Base-by-base conservation (phyloP, 2,113 vertebrate genomes). In the Carlito syrichta region DNA sequence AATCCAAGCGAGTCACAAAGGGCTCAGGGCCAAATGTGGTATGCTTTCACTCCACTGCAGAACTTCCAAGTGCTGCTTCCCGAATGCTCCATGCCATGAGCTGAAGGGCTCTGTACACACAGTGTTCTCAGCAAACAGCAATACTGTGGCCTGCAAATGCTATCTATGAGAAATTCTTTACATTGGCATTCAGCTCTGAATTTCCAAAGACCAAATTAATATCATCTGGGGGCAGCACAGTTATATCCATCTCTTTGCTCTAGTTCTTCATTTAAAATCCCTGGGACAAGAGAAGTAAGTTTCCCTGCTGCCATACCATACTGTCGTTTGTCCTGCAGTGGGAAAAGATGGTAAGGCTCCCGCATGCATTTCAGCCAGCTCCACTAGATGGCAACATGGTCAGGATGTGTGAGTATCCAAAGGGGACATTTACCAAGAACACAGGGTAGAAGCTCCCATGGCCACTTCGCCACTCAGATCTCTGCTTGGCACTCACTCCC, bases 331-430 rank as follows among this genome's bases (percentile, higher is more conserved):
- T 38, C 56, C 10, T 58, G 32, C 56, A 74, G 5, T 30, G 50
- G 43, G 16, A 58, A 68, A 60, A 66, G 38, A 62, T 40, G 32
- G 35, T 23, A 43, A 84, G 2, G 6, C 25, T 25, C 8, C 84
- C 35, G 1, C 4, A 1, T 54, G 32, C 52, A 40, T 78, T 74
- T 68, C 50, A 4, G 32, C 17, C 16, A 32, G 8, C 54, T 96
- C 96, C 94, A 93, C 95, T 86, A 97, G 97, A 22, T 81, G 96
- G 96, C 95, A 73, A 60, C 83, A n/a, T 17, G 30, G 54, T 23
- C 40, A 74, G 95, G 93, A 35, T 0, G 20, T 25, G 38, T 32
- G 17, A 13, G 38, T 19, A 38, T 19, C 69, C 43, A 1, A 3
- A 20, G 23, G 50, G 5, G 81, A 95, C 23, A 45, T 66, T 58